A percentile compares a stretch with the other conserved stretches of the same genome.
Evolutionary conservation across 2,888 invertebrate genomes (phyloP).

Genomic region (Chirona hameri): DNA sequence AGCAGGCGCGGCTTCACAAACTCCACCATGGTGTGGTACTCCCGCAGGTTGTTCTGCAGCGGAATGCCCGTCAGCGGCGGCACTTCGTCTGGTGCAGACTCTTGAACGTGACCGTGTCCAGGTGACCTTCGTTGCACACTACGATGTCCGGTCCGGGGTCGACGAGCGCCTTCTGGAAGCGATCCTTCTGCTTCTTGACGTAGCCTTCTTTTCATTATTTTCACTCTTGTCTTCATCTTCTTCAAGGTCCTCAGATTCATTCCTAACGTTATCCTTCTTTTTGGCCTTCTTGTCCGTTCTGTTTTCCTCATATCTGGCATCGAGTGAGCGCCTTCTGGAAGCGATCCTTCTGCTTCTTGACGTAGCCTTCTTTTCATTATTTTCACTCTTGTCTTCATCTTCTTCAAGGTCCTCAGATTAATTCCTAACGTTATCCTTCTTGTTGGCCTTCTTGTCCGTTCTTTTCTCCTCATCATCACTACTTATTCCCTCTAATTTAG

Average conservation of each 20-base stretch:
- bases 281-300: slow-evolving; percentile 58
- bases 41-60: slow-evolving; percentile 91
- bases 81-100: slow-evolving; percentile 80
- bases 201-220: slow-evolving; percentile 47
- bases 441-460: no score
- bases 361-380: slow-evolving; percentile 48
- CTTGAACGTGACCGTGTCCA: slow-evolving; percentile 79
- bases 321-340: slow-evolving; percentile 67
- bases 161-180: slow-evolving; percentile 67
- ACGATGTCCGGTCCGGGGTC: slow-evolving; percentile 91
- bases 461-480: no score
- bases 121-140: slow-evolving; percentile 96
- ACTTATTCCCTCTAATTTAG: neutral
- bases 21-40: slow-evolving; percentile 98
- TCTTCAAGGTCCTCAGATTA: neutral
- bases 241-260: slow-evolving; percentile 42
- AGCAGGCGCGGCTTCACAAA: slow-evolving; percentile 95
- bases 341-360: slow-evolving; percentile 67
- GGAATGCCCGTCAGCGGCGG: slow-evolving; percentile 77
- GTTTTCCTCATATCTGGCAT: no score
- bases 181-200: slow-evolving; percentile 68
- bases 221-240: slow-evolving; percentile 57
- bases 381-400: neutral
- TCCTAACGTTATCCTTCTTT: neutral
- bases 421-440: neutral